Evolutionary conservation across 92 coral and sea anemone species (phyloP).

Genomic region (Metridium senile): DNA sequence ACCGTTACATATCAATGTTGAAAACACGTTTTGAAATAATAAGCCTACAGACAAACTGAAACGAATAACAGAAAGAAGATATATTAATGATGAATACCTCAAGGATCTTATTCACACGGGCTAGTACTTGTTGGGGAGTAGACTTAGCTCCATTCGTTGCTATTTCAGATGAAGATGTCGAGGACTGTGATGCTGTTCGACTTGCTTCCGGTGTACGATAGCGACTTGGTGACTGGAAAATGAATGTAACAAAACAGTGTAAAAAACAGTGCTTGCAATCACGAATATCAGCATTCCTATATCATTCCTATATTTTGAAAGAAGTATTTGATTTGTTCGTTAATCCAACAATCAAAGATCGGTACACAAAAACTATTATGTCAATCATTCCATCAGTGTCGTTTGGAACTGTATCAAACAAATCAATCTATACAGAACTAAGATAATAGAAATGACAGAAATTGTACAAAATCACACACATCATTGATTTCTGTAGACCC

Average conservation of each 20-base stretch:
- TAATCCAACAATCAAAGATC: not conserved
- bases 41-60: too few species aligned
- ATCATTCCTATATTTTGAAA: not conserved
- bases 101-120: conserved; percentile 85
- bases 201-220: not conserved
- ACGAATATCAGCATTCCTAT: not conserved
- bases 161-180: conserved; percentile 30
- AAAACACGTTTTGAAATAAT: too few species aligned
- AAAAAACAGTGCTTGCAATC: not conserved
- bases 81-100: conserved; percentile 48
- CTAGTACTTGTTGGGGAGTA: conserved; percentile 92
- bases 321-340: not conserved
- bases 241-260: not conserved
- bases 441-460: not conserved
- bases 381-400: conserved; percentile 4
- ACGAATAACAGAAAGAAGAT: not conserved
- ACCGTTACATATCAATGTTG: too few species aligned
- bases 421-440: not conserved
- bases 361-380: not conserved
- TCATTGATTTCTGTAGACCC: conserved; percentile 12
- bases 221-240: conserved; percentile 18
- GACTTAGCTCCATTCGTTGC: conserved; percentile 39
- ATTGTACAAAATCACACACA: conserved; percentile 15
- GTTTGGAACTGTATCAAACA: not conserved
- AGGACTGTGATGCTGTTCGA: conserved; percentile 29